Conservation (phyloP, 2,113 vertebrate genomes). For the Melanerpes aurifrons region DNA sequence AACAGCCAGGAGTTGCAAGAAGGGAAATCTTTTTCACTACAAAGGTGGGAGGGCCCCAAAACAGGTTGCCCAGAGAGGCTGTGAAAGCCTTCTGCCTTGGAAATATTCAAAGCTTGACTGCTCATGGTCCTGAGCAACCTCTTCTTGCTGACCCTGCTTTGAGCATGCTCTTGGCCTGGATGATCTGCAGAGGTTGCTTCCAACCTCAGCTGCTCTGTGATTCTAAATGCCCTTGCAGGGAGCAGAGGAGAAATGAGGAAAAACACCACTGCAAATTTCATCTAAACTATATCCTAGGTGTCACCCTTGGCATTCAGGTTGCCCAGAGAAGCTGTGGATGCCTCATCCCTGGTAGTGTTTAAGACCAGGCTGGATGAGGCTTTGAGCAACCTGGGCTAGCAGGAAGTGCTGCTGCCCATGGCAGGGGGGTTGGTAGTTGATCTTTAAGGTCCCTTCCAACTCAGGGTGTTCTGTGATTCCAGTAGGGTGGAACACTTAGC, state of each 20-base stretch:
- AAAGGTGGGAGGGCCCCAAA: neutral
- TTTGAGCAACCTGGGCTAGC: too few species aligned
- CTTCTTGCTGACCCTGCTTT: neutral
- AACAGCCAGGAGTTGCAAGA: neutral
- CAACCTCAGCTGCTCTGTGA: neutral
- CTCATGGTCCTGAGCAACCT: neutral
- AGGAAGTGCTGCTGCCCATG: too few species aligned
- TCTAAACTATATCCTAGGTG: neutral
- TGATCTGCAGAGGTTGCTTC: neutral
- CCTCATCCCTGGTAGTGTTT: too few species aligned
- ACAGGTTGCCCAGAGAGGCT: neutral
- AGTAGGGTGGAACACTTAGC: neutral
- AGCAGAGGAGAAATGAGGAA: neutral
- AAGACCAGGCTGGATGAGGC: too few species aligned
- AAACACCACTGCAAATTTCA: neutral
- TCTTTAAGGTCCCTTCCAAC: too few species aligned
- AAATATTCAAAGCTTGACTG: neutral
- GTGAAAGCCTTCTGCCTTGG: neutral
- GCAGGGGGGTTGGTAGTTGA: too few species aligned
- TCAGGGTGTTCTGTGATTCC: neutral
- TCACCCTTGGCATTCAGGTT: neutral
- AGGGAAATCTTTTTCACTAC: neutral
- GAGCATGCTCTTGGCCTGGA: neutral
- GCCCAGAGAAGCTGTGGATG: too few species aligned
- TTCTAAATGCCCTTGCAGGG: neutral